phyloP scores from a whole-genome alignment of 2,797 vertebrate genomes.

The Falco novaeseelandiae region DNA sequence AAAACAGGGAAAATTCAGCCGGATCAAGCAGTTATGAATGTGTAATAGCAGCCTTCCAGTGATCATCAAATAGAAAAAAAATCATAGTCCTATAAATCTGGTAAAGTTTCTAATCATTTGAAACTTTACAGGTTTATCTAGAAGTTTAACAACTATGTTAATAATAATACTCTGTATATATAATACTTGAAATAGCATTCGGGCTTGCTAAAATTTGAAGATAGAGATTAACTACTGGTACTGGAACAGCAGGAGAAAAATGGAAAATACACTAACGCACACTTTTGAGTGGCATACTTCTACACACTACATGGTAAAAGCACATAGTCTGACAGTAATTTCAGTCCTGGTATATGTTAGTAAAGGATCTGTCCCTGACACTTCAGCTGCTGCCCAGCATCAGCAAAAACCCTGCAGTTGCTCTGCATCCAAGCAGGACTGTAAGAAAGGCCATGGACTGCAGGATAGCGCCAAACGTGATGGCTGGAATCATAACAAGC shows the following conservation, averaged over 20 bases:
- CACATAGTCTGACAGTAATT: background rate
- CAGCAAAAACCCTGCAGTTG: background rate
- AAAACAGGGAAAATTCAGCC: background rate
- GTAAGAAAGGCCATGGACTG: background rate
- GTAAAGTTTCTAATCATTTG: background rate
- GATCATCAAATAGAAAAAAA: background rate
- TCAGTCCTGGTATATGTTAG: background rate
- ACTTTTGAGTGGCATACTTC: background rate
- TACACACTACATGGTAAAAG: background rate
- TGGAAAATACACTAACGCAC: background rate
- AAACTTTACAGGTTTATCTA: background rate
- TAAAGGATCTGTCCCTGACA: background rate
- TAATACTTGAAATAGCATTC: background rate
- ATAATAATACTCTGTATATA: background rate
- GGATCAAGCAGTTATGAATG: background rate
- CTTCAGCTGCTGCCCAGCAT: background rate
- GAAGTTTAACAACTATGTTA: background rate
- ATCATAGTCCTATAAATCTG: background rate
- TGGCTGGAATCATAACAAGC: background rate
- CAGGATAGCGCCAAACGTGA: background rate
- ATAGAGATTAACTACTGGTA: background rate
- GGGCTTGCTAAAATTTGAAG: background rate
- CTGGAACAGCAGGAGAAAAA: background rate
- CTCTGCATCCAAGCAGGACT: background rate
- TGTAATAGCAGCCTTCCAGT: background rate